phyloP scores from a whole-genome alignment of 2,888 invertebrate genomes.

The Chironomus riparius region DNA sequence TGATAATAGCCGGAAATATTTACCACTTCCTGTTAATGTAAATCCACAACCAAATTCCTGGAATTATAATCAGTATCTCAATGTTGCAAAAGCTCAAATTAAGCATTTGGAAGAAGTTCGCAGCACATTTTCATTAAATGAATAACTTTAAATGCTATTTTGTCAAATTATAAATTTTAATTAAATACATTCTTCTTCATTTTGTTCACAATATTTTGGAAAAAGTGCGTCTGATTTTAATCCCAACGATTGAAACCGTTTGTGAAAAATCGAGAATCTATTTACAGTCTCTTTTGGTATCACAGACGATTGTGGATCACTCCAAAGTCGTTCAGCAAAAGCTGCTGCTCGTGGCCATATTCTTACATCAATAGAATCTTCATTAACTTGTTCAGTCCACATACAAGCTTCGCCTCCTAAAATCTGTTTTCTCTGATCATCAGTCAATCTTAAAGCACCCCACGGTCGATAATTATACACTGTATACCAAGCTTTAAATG shows the following conservation, averaged over 20 bases:
- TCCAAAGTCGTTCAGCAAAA: conserved; percentile 59
- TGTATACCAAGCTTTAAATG: conserved; percentile 80
- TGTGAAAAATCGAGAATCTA: conserved; percentile 41
- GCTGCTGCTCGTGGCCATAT: conserved; percentile 78
- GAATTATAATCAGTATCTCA: no score
- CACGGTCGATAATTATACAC: conserved; percentile 77
- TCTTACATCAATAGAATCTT: conserved; percentile 63
- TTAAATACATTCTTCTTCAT: conserved; percentile 41
- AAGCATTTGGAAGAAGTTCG: no score
- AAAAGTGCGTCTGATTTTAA: conserved; percentile 42
- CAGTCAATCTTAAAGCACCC: conserved; percentile 45
- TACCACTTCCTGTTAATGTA: no score
- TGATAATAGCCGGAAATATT: no score
- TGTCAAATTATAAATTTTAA: no score
- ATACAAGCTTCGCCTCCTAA: conserved; percentile 49
- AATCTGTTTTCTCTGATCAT: conserved; percentile 36
- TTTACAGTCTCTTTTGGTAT: conserved; percentile 40
- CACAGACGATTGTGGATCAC: conserved; percentile 38
- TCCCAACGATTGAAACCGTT: conserved; percentile 41
- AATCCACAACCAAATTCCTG: no score
- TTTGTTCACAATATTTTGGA: conserved; percentile 43
- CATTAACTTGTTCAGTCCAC: conserved; percentile 76
- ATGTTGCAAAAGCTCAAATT: no score
- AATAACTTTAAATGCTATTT: no score
- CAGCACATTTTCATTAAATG: no score